These are phyloP conservation scores for Phaethornis superciliosus DNA, from an alignment of 2,113 vertebrate genomes.

Conservation along the genomic window DNA sequence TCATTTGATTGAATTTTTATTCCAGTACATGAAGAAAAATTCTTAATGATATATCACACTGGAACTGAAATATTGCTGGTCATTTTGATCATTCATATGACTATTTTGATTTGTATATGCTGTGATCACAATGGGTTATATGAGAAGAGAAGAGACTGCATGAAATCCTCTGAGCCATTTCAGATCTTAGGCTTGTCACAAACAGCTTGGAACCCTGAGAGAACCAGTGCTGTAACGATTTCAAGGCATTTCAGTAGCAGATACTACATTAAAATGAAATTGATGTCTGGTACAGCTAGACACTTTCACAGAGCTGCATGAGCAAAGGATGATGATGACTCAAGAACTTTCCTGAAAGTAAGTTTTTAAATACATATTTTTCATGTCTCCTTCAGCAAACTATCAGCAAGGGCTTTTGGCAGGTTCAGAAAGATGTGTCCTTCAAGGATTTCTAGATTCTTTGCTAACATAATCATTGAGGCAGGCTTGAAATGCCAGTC, in stretches of 20 bases:
- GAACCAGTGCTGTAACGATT: background rate
- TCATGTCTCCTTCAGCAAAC: background rate
- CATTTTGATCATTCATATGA: background rate
- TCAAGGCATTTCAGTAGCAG: background rate
- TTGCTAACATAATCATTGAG: background rate
- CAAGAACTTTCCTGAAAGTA: background rate
- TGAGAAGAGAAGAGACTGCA: background rate
- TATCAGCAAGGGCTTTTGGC: background rate
- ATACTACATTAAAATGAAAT: background rate
- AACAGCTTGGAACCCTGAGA: background rate
- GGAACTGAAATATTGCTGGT: background rate
- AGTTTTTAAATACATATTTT: background rate
- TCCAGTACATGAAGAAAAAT: background rate
- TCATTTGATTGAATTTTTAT: background rate
- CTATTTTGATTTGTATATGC: background rate
- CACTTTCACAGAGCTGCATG: background rate
- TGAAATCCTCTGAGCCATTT: background rate
- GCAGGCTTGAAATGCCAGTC: background rate
- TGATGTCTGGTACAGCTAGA: background rate
- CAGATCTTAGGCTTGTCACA: background rate
- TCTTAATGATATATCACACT: background rate
- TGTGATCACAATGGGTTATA: background rate
- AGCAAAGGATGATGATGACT: background rate
- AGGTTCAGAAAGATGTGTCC: background rate
- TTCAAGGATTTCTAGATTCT: background rate